Conservation (phyloP, 2,888 invertebrate species). For the Rhogogaster chlorosoma region DNA sequence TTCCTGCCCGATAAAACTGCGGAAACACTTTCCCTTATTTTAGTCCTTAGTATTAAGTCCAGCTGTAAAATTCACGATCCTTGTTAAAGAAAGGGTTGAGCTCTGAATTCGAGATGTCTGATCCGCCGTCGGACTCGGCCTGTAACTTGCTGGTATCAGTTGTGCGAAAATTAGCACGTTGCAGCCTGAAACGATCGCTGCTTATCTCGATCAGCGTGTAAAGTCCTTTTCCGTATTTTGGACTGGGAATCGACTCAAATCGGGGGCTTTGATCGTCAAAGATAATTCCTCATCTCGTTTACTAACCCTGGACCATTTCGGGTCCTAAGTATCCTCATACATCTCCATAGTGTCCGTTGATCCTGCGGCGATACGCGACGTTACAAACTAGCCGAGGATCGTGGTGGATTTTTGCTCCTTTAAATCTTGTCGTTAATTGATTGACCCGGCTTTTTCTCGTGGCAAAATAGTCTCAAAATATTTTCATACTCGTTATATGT, state of each 20-base stretch:
- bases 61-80: neutral
- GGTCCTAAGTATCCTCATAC: conserved; percentile 65
- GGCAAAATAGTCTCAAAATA: conserved; percentile 48
- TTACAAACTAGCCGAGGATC: neutral
- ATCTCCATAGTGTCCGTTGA: conserved; percentile 63
- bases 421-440: conserved; percentile 14
- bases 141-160: neutral
- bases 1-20: neutral
- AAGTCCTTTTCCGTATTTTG: neutral
- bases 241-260: neutral
- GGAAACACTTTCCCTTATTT: neutral
- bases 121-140: conserved; percentile 21
- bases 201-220: neutral
- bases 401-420: conserved; percentile 32
- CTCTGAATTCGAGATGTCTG: neutral
- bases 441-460: conserved; percentile 42
- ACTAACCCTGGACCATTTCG: conserved; percentile 10
- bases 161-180: neutral
- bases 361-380: neutral
- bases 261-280: conserved; percentile 4
- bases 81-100: neutral
- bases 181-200: neutral
- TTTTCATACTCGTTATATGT: neutral
- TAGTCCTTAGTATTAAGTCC: neutral
- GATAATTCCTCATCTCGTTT: conserved; percentile 29